These are phyloP conservation scores for Gortyna flavago DNA, from an alignment of 2,888 invertebrate species.

Conservation along the genomic window DNA sequence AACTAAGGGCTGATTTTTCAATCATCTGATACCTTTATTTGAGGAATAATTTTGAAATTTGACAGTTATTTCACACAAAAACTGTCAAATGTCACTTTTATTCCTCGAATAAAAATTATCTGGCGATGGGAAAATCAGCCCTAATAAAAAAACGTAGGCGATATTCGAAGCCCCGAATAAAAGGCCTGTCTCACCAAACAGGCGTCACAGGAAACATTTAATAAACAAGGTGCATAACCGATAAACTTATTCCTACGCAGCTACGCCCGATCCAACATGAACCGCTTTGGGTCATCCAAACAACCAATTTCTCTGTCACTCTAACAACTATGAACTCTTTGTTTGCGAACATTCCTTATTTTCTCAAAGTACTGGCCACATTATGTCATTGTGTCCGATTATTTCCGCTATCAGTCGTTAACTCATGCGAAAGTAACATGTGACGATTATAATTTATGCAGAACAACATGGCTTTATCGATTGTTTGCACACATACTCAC, in stretches of 20 bases:
- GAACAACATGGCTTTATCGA: slow-evolving; percentile 41
- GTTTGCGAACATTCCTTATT: slow-evolving; percentile 32
- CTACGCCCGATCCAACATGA: slow-evolving; percentile 27
- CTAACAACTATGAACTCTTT: slow-evolving; percentile 23
- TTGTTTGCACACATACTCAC: slow-evolving; percentile 41
- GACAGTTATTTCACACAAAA: no score
- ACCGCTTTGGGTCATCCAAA: slow-evolving; percentile 27
- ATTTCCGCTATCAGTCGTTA: slow-evolving; percentile 62
- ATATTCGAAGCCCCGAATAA: slow-evolving; percentile 29
- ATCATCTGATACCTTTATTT: no score
- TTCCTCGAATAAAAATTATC: no score
- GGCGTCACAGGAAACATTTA: slow-evolving; percentile 53
- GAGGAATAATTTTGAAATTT: no score
- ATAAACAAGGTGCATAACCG: slow-evolving; percentile 36
- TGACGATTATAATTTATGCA: slow-evolving; percentile 49
- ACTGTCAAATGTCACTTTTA: no score
- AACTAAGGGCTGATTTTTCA: no score
- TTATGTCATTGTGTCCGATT: slow-evolving; percentile 43
- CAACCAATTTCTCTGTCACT: slow-evolving; percentile 29
- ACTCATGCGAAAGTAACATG: slow-evolving; percentile 57
- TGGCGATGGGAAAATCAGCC: no score
- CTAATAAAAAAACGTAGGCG: slow-evolving; percentile 2
- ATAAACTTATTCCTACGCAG: slow-evolving; percentile 41
- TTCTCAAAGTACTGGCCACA: slow-evolving; percentile 15
- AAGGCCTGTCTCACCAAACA: slow-evolving; percentile 26